These are phyloP conservation scores for Cataglyphis cursor DNA, from an alignment of 2,888 invertebrate genomes.

Conservation along the genomic window DNA sequence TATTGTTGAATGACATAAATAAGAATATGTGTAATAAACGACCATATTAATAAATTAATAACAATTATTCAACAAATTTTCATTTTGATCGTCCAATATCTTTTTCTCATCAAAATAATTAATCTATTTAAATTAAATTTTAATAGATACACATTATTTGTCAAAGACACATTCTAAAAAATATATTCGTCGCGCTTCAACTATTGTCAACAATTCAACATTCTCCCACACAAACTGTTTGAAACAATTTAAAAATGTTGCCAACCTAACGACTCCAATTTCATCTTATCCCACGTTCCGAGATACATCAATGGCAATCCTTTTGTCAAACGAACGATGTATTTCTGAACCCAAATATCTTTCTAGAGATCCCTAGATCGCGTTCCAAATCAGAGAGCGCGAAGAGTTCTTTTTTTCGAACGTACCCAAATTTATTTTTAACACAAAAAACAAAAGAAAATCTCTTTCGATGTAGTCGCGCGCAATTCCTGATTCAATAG, in stretches of 20 bases:
- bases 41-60: not conserved
- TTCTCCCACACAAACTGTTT: not conserved
- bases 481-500: conserved; percentile 11
- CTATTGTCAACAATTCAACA: not conserved
- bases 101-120: not conserved
- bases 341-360: not conserved
- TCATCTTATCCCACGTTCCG: not conserved
- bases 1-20: not conserved
- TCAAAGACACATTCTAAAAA: not conserved
- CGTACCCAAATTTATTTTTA: conserved; percentile 17
- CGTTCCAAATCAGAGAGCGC: not conserved
- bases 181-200: not conserved
- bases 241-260: conserved; percentile 60
- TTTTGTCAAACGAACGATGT: no score
- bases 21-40: not conserved
- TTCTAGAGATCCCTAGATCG: not conserved
- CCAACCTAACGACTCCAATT: conserved; percentile 45
- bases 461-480: not conserved
- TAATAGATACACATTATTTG: not conserved
- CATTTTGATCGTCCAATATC: not conserved
- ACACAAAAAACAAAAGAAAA: not conserved
- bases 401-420: not conserved
- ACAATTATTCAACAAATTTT: not conserved
- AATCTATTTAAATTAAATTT: not conserved
- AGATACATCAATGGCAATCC: not conserved